phyloP scores from a whole-genome alignment of 1,140 invertebrate genomes.

The Melitaea cinxia region DNA sequence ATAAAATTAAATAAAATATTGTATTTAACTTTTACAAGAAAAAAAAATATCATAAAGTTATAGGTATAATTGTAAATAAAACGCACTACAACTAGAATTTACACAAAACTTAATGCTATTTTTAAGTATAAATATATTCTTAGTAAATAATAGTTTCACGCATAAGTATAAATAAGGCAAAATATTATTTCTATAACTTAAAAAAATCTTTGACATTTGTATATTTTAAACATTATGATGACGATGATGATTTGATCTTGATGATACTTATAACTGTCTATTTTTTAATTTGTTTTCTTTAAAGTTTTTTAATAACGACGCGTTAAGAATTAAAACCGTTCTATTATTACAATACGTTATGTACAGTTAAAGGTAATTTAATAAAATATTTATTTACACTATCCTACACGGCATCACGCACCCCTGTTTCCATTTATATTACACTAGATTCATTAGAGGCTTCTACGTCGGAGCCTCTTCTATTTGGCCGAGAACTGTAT shows the following conservation, averaged over 20 bases:
- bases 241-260: not conserved
- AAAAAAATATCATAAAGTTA: not conserved
- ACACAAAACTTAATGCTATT: not conserved
- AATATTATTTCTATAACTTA: not conserved
- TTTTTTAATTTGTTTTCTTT: no score
- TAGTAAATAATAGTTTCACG: not conserved
- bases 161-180: not conserved
- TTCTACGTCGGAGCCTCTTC: slow-evolving; percentile 69
- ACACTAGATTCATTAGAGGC: slow-evolving; percentile 22
- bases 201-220: no score
- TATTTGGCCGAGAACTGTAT: slow-evolving; percentile 52
- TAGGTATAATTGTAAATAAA: not conserved
- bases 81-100: not conserved
- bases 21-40: no score
- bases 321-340: not conserved
- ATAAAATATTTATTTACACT: slow-evolving; percentile 36
- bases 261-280: no score
- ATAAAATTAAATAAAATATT: no score
- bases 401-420: slow-evolving; percentile 48
- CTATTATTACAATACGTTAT: not conserved
- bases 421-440: slow-evolving; percentile 61
- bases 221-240: no score
- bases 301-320: no score
- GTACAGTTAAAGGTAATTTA: not conserved
- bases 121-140: no score